Percentiles rank a stretch among this genome's conserved stretches.
phyloP scores from a whole-genome alignment of 2,113 vertebrate species.

The Zosterops pallidus region DNA sequence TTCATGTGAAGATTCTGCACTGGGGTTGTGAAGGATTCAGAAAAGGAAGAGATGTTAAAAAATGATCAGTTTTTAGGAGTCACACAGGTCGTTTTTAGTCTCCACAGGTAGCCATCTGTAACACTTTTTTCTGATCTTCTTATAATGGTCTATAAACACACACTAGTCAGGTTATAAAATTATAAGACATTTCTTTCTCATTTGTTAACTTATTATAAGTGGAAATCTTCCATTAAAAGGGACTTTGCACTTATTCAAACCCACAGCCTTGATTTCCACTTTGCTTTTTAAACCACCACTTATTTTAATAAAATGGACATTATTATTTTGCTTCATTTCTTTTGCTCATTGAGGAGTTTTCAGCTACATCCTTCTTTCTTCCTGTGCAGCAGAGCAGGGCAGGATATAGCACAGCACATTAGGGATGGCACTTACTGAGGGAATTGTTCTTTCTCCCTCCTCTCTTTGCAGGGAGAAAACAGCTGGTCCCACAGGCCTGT shows the following conservation, averaged over 20 bases:
- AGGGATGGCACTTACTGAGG: not conserved
- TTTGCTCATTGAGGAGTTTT: not conserved
- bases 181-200: not conserved
- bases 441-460: not conserved
- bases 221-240: not conserved
- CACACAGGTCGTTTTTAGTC: not conserved
- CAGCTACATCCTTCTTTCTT: not conserved
- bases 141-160: not conserved
- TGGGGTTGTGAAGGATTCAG: not conserved
- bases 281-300: not conserved
- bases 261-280: not conserved
- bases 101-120: not conserved
- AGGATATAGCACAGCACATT: not conserved
- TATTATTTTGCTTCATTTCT: constrained; percentile 5
- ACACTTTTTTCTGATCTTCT: not conserved
- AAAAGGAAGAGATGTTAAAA: not conserved
- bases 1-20: not conserved
- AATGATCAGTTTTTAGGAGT: not conserved
- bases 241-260: not conserved
- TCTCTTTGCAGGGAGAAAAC: not conserved
- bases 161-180: not conserved
- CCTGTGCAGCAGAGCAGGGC: not conserved
- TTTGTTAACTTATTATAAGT: not conserved
- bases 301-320: not conserved
- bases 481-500: not conserved